Evolutionary conservation across 1,140 invertebrate species (phyloP), one percentile per base, ranked within the genome.

Genomic region (Penaeus vannamei): DNA sequence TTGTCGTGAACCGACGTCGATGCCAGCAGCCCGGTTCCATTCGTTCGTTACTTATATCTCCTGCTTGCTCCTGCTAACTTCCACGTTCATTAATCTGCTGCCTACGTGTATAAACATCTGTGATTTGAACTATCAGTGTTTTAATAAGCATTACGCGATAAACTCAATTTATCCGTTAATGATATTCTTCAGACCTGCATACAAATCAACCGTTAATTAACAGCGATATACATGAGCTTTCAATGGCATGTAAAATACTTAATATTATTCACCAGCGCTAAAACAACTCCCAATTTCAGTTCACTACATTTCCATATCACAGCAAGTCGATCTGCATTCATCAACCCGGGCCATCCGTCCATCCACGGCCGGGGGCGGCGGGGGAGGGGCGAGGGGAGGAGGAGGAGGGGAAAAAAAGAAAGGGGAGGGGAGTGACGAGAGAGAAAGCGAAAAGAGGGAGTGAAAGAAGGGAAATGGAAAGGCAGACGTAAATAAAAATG

Each of bases 291-390:
- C 81, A 87, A 87, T 87, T 87, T 87, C 79, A 87, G 86, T 87
- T 87, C 80, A 84, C 62, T n/a, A 46, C 79, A 87, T 87, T 87
- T 87, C 86, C 86, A 87, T 87, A 87, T 87, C 86, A 83, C 86
- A 61, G 79, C 77, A 36, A 80, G 76, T 86, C 53, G 79, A 82
- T 87, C 86, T 87, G 79, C 80, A 82, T 87, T 83, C 80, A 82
- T 87, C 86, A 83, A 80, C 72, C 72, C 46, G 42, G 42, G 76
- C 46, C 22, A 46, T 86, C 85, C 59, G 85, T 84, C 82, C 82
- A 84, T 62, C 82, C 82, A 32, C 14, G 79, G n/a, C 86, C 29
- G 60, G 60, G 64, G 77, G 62, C 32, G 64, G 17, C n/a, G 86
- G 32, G n/a, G 32, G 53, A 23, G 53, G n/a, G 14, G 23, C 61